Conservation (phyloP, 2,888 invertebrate genomes). For the Polietes domitor region DNA sequence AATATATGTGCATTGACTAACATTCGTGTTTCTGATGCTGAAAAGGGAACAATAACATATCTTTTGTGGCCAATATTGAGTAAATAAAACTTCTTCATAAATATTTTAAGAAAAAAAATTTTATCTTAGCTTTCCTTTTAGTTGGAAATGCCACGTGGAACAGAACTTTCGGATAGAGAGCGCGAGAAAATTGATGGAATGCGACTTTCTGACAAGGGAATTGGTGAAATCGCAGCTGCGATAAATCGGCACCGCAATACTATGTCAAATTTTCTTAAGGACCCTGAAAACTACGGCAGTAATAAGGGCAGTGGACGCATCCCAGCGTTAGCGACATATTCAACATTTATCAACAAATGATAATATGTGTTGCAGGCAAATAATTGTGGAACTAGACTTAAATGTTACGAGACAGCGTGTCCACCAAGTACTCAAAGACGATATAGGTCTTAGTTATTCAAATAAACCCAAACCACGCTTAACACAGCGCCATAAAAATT, state of each 20-base stretch:
- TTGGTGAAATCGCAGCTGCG: conserved; percentile 19
- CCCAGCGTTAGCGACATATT: not conserved
- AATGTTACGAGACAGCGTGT: conserved; percentile 28
- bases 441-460: not conserved
- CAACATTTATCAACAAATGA: conserved; percentile 8
- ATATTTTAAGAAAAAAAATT: not conserved
- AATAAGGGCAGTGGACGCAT: conserved; percentile 8
- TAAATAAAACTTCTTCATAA: not conserved
- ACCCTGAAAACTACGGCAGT: not conserved
- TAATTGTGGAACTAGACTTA: not conserved
- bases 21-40: not conserved
- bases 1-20: not conserved
- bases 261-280: conserved; percentile 15
- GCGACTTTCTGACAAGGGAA: conserved; percentile 1
- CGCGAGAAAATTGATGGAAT: not conserved
- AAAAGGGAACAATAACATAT: not conserved
- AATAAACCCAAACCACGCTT: not conserved
- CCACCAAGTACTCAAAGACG: not conserved
- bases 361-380: conserved; percentile 28
- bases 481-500: too few relatives aligned
- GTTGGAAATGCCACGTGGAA: not conserved
- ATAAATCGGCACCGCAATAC: conserved; percentile 30
- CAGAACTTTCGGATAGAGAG: not conserved
- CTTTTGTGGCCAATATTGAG: not conserved
- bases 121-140: not conserved